Conservation (phyloP, 2,888 invertebrate species). For the Cryptus armator region DNA sequence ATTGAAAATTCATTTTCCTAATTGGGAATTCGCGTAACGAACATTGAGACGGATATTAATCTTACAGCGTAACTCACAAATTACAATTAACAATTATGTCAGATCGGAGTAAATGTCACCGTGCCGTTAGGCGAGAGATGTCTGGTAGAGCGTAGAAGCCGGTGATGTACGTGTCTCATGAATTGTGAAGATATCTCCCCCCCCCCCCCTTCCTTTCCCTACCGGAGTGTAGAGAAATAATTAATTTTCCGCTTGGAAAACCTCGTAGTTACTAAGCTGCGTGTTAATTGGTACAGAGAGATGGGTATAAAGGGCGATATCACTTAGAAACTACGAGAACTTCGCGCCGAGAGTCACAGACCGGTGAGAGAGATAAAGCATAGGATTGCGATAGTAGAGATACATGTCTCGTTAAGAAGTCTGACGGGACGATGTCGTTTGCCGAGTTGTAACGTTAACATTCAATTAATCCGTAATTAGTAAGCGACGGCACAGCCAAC, state of each 20-base stretch:
- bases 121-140: too few species aligned
- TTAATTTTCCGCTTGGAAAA: slow-evolving; percentile 61
- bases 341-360: slow-evolving; percentile 46
- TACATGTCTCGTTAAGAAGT: slow-evolving; percentile 34
- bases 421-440: slow-evolving; percentile 24
- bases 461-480: slow-evolving; percentile 16
- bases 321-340: slow-evolving; percentile 52
- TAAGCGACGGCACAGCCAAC: background rate
- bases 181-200: too few species aligned
- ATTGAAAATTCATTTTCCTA: background rate
- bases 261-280: slow-evolving; percentile 51
- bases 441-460: background rate
- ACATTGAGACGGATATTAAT: background rate
- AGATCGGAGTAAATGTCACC: too few species aligned
- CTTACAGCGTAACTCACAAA: too few species aligned
- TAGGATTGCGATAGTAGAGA: background rate
- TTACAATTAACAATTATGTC: too few species aligned
- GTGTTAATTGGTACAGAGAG: slow-evolving; percentile 58
- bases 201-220: background rate
- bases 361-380: background rate
- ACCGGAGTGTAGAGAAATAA: slow-evolving; percentile 49
- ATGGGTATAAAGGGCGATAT: slow-evolving; percentile 25
- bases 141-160: too few species aligned
- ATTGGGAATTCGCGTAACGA: background rate
- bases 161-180: too few species aligned